Conservation (phyloP, 2,888 invertebrate species). For the Pachydiplax longipennis region DNA sequence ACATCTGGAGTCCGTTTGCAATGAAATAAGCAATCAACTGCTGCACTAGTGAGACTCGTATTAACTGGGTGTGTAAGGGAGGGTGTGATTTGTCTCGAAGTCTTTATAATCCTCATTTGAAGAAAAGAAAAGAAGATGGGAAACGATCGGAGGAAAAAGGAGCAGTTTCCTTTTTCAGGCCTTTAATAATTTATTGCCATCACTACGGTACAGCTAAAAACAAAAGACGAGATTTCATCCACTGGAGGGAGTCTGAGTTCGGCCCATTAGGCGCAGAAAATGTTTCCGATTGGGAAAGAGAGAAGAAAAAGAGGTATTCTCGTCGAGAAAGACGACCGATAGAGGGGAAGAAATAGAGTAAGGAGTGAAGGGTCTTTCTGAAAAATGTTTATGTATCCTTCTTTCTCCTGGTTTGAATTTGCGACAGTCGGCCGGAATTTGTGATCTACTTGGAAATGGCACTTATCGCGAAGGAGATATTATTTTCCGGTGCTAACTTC, state of each 20-base stretch:
- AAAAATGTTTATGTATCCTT: conserved; percentile 49
- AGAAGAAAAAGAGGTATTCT: neutral
- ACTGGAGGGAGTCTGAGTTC: neutral
- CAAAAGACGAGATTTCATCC: neutral
- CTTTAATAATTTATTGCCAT: neutral
- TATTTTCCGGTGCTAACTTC: neutral
- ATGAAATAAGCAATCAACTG: no score
- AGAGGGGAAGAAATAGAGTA: neutral
- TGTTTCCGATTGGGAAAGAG: neutral
- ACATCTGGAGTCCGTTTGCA: no score
- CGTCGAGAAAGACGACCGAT: neutral
- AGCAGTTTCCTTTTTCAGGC: neutral
- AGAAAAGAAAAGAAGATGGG: no score
- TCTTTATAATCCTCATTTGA: no score
- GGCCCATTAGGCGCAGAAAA: conserved; percentile 30
- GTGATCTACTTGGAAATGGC: neutral
- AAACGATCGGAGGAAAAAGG: no score
- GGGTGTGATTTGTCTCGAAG: neutral
- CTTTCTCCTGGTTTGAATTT: neutral
- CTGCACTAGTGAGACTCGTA: neutral
- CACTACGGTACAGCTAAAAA: neutral
- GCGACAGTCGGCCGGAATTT: neutral
- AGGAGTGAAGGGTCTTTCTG: conserved; percentile 67
- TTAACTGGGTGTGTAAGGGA: neutral
- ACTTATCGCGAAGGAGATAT: neutral